These are phyloP conservation scores for Aplochiton taeniatus DNA, from an alignment of 2,797 vertebrate species.

Conservation along the genomic window DNA sequence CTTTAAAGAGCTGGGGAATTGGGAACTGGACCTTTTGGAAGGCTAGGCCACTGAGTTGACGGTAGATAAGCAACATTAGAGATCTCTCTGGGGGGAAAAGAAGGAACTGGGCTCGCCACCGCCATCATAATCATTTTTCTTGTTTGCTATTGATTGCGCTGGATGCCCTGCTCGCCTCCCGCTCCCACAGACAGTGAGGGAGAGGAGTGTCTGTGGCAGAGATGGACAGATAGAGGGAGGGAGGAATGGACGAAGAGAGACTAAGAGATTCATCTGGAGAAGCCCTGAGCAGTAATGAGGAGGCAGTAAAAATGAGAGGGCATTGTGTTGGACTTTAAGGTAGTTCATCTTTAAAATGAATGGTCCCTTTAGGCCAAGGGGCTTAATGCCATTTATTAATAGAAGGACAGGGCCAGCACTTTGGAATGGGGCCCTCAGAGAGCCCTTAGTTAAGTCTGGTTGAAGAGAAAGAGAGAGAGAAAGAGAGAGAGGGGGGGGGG, in stretches of 20 bases:
- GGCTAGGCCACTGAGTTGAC: conserved; percentile 49
- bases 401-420: conserved; percentile 80
- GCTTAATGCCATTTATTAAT: conserved; percentile 88
- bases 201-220: conserved; percentile 42
- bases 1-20: conserved; percentile 55
- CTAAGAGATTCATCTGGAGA: conserved; percentile 63
- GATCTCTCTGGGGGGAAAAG: conserved; percentile 60
- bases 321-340: conserved; percentile 82
- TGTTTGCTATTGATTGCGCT: conserved; percentile 65
- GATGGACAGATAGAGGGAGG: conserved; percentile 49
- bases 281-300: conserved; percentile 77
- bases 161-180: conserved; percentile 30
- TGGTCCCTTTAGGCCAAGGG: conserved; percentile 79
- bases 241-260: conserved; percentile 45
- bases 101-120: conserved; percentile 47
- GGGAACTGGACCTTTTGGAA: conserved; percentile 48
- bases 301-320: conserved; percentile 77
- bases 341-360: conserved; percentile 86
- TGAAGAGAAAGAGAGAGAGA: conserved; percentile 17
- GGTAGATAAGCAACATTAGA: conserved; percentile 58
- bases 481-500: not conserved
- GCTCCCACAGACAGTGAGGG: conserved; percentile 33
- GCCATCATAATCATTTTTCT: conserved; percentile 70
- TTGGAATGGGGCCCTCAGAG: conserved; percentile 74
- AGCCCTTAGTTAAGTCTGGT: conserved; percentile 77